Evolutionary conservation across 2,888 invertebrate species (phyloP), one percentile per base, ranked within the genome.

Genomic region (Laothoe populi): DNA sequence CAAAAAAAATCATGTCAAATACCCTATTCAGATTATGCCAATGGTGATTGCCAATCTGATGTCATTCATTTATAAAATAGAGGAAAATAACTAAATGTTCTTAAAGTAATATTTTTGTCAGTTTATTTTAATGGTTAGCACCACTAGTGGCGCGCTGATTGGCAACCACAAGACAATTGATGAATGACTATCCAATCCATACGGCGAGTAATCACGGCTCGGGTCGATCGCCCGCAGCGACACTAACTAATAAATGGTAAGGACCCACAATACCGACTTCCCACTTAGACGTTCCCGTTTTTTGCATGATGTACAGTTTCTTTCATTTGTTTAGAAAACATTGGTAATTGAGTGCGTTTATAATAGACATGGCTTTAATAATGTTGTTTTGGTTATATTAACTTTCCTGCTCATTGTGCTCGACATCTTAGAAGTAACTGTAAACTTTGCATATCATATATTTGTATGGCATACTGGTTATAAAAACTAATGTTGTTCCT

Each of bases 151-250:
- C 68, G 70, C 66, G 63, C 63, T 67, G 66, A 65, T 70, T 67
- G 71, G 70, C 69, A 66, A 63, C 64, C 61, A 58, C 61, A 63
- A 66, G 71, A 74, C 72, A 70, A 70, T 69, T 77, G 77, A 81
- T 73, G 69, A 70, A 78, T 75, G 74, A 70, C 65, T 70, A 69
- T 72, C 68, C 66, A 64, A 70, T 72, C 65, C 69, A 64, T 70
- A 70, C 71, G 71, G 67, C 71, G 64, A 71, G 70, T 70, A 69
- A 70, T 72, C 68, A 69, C 65, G 66, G 68, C 65, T 63, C 66
- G 71, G 64, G 66, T 70, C 67, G 71, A 69, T 72, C 66, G 70
- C 73, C 71, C 69, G 75, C 65, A 72, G 73, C 74, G 75, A 76
- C 78, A 70, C 64, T 71, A 72, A 65, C 70, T 68, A 71, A 74